Percentiles rank a stretch among this genome's conserved stretches.
phyloP scores from a whole-genome alignment of 2,797 vertebrate genomes.

The Acridotheres tristis region DNA sequence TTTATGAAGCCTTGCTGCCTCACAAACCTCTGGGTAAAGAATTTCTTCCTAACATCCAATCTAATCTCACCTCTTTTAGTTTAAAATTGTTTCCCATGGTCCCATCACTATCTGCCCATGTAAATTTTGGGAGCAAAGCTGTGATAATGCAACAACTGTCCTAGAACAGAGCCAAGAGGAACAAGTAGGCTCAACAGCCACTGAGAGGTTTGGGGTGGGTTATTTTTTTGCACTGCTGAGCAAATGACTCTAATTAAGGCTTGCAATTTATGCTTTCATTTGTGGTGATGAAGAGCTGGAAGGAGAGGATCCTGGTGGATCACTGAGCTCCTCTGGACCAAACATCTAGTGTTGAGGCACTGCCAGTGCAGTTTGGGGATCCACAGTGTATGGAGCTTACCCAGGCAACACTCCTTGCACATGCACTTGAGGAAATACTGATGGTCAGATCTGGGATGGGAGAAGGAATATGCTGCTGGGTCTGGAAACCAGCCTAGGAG shows the following conservation, averaged over 20 bases:
- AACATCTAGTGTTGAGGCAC: not conserved
- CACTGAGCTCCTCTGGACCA: not conserved
- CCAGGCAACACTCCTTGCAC: not conserved
- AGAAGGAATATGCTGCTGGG: not conserved
- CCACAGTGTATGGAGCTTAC: not conserved
- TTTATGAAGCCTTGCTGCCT: not conserved
- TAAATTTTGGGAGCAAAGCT: not conserved
- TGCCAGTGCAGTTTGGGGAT: not conserved
- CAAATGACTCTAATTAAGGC: not conserved
- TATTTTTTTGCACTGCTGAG: not conserved
- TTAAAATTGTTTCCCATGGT: not conserved
- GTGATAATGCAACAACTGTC: not conserved
- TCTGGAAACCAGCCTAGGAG: not conserved
- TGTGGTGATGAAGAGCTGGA: not conserved
- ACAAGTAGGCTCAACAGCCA: not conserved
- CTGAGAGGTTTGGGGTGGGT: not conserved
- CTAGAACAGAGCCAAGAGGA: not conserved
- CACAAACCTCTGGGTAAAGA: not conserved
- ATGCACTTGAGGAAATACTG: not conserved
- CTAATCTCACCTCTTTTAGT: not conserved
- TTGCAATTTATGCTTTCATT: not conserved
- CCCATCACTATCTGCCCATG: not conserved
- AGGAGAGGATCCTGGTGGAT: not conserved
- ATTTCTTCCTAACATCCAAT: not conserved
- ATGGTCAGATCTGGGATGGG: not conserved